phyloP scores from a whole-genome alignment of 2,113 vertebrate species.

The Lucifuga dentata region DNA sequence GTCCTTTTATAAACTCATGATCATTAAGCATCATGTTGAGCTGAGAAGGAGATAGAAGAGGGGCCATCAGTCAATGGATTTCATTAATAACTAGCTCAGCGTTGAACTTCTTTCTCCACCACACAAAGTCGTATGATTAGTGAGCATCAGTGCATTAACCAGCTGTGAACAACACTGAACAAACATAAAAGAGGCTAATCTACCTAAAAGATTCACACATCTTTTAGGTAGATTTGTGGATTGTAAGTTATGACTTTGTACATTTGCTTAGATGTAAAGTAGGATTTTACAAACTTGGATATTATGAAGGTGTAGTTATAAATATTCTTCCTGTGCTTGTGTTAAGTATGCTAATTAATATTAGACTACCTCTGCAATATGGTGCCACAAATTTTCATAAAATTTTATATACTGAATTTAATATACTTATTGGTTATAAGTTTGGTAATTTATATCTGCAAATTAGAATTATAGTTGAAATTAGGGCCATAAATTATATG shows the following conservation, averaged over 20 bases:
- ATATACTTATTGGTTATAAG: conserved; percentile 99
- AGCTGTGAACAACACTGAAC: conserved; percentile 48
- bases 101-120: conserved; percentile 67
- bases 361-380: conserved; percentile 83
- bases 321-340: conserved; percentile 27
- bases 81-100: conserved; percentile 76
- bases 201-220: too few relatives aligned
- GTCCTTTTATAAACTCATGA: conserved; percentile 88
- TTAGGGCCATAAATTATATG: conserved; percentile 92
- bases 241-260: too few relatives aligned
- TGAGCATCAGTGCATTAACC: conserved; percentile 57
- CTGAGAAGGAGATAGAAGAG: conserved; percentile 70
- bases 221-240: too few relatives aligned
- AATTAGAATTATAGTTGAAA: conserved; percentile 93
- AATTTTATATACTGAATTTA: conserved; percentile 98
- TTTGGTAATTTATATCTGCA: conserved; percentile 91
- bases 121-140: conserved; percentile 69
- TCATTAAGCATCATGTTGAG: conserved; percentile 84
- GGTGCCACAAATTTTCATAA: conserved; percentile 92
- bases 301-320: conserved; percentile 29
- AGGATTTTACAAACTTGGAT: conserved; percentile 35
- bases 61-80: conserved; percentile 80
- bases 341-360: conserved; percentile 73
- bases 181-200: neutral
- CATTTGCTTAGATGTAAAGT: conserved; percentile 6